These are phyloP conservation scores for Sebastes glaucus DNA, from an alignment of 2,797 vertebrate species.

Conservation along the genomic window DNA sequence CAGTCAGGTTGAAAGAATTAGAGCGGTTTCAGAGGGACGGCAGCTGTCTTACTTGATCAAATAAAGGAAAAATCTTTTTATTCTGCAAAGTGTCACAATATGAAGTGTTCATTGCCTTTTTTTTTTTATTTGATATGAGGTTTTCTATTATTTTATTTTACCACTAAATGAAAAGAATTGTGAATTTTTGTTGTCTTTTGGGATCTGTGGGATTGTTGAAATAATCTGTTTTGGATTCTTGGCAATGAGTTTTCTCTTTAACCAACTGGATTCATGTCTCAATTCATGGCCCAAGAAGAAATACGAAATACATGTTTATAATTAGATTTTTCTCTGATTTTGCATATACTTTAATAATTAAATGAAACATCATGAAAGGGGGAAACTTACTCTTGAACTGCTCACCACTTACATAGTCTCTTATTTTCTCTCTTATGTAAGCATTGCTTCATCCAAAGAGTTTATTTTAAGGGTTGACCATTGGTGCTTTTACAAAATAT, in stretches of 20 bases:
- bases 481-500: too few relatives aligned
- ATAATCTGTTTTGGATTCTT: not conserved
- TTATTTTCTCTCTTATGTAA: not conserved
- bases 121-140: not conserved
- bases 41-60: constrained; percentile 1
- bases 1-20: not conserved
- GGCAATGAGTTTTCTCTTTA: not conserved
- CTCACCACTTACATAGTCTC: not conserved
- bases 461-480: not conserved
- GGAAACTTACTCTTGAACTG: not conserved
- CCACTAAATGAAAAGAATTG: not conserved
- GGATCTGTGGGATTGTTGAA: not conserved
- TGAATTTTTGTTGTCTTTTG: not conserved
- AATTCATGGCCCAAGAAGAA: not conserved
- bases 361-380: not conserved
- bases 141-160: not conserved
- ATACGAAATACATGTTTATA: not conserved
- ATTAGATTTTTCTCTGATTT: not conserved
- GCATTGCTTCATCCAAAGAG: not conserved
- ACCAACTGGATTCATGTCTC: not conserved
- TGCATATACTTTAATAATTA: not conserved
- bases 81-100: not conserved
- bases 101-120: not conserved
- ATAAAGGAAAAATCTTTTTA: not conserved
- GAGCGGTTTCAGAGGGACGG: not conserved